These are phyloP conservation scores for Hiodon alosoides DNA, from an alignment of 2,113 vertebrate genomes.

Conservation along the genomic window DNA sequence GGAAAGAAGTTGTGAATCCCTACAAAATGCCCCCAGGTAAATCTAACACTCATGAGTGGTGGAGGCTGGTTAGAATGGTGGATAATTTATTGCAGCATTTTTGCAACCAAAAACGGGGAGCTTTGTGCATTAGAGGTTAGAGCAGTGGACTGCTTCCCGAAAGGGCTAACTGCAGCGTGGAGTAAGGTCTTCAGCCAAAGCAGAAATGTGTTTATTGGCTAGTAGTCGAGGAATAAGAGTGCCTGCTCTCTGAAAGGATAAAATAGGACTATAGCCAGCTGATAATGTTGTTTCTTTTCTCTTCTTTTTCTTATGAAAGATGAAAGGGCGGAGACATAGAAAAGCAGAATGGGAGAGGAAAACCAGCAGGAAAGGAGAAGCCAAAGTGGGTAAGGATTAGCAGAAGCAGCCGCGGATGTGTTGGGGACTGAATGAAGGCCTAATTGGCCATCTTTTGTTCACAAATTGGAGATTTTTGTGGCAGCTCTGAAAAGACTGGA, in stretches of 20 bases:
- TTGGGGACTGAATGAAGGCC: slow-evolving; percentile 20
- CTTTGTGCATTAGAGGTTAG: not conserved
- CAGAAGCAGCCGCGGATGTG: slow-evolving; percentile 16
- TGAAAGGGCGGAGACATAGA: not conserved
- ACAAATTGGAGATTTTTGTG: slow-evolving; percentile 37
- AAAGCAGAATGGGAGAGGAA: not conserved
- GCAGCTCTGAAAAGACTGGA: slow-evolving; percentile 27
- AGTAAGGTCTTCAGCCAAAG: not conserved
- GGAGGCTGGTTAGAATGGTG: not conserved
- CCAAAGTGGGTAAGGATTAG: slow-evolving; percentile 24
- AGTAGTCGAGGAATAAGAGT: not conserved
- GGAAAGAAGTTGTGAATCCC: not conserved
- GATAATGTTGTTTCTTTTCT: not conserved
- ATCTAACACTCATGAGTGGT: not conserved
- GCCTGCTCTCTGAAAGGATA: not conserved
- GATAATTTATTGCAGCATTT: not conserved
- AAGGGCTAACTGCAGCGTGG: not conserved
- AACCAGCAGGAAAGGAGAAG: slow-evolving; percentile 10
- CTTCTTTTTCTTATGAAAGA: not conserved
- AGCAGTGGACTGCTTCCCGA: not conserved
- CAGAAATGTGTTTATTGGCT: not conserved
- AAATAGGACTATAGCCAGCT: no score
- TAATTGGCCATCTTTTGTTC: slow-evolving; percentile 44
- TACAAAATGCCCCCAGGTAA: not conserved
- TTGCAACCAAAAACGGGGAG: not conserved